phyloP scores from a whole-genome alignment of 1,140 invertebrate species.

The Eciton burchellii region DNA sequence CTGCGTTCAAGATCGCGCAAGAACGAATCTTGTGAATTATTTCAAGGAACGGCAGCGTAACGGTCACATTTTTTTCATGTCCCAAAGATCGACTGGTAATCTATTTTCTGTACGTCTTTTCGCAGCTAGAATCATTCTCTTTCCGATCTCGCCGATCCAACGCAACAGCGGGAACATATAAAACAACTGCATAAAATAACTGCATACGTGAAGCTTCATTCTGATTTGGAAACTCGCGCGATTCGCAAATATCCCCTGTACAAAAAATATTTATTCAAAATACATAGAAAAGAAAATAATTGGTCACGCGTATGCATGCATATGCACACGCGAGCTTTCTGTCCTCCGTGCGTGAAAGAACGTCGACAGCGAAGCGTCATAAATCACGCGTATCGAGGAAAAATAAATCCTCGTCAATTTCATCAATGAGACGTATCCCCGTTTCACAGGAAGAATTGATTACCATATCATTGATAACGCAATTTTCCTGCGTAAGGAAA shows the following conservation, averaged over 20 bases:
- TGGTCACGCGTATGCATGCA: no score
- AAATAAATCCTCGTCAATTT: conserved; percentile 26
- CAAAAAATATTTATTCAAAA: neutral
- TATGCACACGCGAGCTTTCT: neutral
- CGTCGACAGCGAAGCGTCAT: neutral
- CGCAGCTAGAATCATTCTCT: neutral
- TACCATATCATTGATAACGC: neutral
- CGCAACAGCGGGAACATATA: neutral
- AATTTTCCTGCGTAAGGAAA: no score
- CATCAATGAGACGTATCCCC: neutral
- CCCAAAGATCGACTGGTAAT: neutral
- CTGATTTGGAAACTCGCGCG: neutral
- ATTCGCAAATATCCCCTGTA: conserved; percentile 24
- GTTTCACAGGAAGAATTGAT: neutral
- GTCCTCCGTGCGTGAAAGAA: neutral
- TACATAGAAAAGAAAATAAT: no score
- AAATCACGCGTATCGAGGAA: conserved; percentile 6
- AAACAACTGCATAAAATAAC: conserved; percentile 14
- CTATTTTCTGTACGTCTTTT: conserved; percentile 8
- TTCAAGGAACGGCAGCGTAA: conserved; percentile 2
- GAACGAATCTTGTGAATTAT: conserved; percentile 5
- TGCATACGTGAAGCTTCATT: neutral
- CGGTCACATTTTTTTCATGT: neutral
- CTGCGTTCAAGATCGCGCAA: neutral
- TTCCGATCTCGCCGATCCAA: neutral